phyloP scores from a whole-genome alignment of 1,140 invertebrate species.

The Drosophila oshimai region DNA sequence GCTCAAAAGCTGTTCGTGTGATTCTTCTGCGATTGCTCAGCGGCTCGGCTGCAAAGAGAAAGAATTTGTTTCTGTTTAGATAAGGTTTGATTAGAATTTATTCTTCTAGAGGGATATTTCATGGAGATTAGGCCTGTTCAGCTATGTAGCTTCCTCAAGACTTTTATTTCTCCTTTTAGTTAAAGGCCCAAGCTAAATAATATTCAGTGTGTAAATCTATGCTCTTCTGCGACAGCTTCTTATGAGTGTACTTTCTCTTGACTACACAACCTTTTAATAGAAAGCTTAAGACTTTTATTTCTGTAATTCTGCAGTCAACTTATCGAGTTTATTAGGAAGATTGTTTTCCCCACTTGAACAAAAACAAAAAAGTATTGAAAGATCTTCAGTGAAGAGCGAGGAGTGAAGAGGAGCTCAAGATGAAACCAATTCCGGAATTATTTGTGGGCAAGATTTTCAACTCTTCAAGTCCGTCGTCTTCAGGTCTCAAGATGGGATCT shows the following conservation, averaged over 20 bases:
- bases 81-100: slow-evolving; percentile 27
- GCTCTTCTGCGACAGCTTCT: not conserved
- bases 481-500: slow-evolving; percentile 18
- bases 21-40: slow-evolving; percentile 9
- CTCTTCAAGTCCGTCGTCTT: slow-evolving; percentile 2
- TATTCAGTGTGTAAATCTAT: no score
- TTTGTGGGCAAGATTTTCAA: no score
- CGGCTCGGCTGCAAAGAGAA: slow-evolving; percentile 8
- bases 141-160: no score
- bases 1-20: slow-evolving; percentile 4
- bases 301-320: not conserved
- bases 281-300: no score
- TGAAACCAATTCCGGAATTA: slow-evolving; percentile 30
- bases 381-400: slow-evolving; percentile 23
- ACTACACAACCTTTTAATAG: no score
- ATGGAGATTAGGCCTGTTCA: no score
- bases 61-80: slow-evolving; percentile 11
- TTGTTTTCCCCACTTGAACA: not conserved
- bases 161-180: no score
- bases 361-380: slow-evolving; percentile 20
- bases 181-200: no score
- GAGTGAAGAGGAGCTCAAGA: slow-evolving; percentile 16
- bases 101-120: not conserved
- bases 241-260: no score
- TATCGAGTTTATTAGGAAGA: slow-evolving; percentile 17